Base-by-base conservation (phyloP, 2,888 invertebrate species). In the Agapetus fuscipes region DNA sequence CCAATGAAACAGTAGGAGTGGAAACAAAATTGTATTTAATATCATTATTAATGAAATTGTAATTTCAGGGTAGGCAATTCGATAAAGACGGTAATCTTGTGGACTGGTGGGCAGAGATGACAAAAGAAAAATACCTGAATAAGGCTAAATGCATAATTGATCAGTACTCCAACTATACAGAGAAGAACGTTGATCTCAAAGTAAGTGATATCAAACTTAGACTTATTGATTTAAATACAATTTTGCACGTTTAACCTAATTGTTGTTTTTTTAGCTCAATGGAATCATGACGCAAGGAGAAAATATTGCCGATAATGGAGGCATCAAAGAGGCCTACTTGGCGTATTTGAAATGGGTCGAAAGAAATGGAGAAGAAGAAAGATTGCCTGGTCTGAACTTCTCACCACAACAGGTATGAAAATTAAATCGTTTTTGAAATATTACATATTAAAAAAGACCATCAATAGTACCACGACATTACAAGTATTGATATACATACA, bases 271-370 rank as follows among this genome's bases (percentile, higher is more conserved):
- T 12, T 60, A 89, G 89, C 58, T 95, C 36, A 90, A 93, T 55
- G 94, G 94, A 34, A 79, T 90, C 42, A 87, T 87, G 54, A 91
- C 91, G 0, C 89, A 90, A 64, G 90, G 90, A 10, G 94, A 94
- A 59, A 94, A 94, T 58, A 94, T 94, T 40, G 94, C 94, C 0
- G 94, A 94, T 59, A 94, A 93, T 56, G 93, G 91, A 2, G 94
- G 93, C 1, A 78, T 93, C 48, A 93, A 91, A 58, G 85, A 88
- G 57, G 86, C 93, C 0, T 94, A 93, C 60, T 69, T 78, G 45
- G 90, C 89, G 0, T 90, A 90, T 60, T 71, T 78, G 31, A 73
- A 75, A 7, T 89, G 86, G 86, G 74, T 72, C 0, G 61, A 72
- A 13, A 66, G 78, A 6, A 75, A 85, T 54, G 75, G 78, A 0